These are phyloP conservation scores for Pseudocheirus occidentalis DNA, from an alignment of 2,797 vertebrate genomes.

Conservation along the genomic window DNA sequence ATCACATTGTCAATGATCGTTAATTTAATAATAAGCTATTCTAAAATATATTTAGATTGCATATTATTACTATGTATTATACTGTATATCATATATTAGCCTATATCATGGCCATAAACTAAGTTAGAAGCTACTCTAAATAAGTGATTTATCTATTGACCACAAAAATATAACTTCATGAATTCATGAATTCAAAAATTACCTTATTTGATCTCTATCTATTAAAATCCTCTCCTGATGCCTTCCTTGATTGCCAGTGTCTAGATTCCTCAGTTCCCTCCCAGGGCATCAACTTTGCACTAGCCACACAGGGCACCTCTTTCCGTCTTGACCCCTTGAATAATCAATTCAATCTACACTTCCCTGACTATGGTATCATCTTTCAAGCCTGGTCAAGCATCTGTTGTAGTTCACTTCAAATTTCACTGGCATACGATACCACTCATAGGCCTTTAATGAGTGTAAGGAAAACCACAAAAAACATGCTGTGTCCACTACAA, in stretches of 20 bases:
- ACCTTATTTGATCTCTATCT: not conserved
- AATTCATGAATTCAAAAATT: not conserved
- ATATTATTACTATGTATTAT: not conserved
- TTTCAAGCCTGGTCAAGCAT: too few species aligned
- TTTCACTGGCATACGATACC: not conserved
- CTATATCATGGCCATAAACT: not conserved
- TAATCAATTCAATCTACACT: not conserved
- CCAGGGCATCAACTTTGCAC: too few species aligned
- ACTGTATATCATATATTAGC: not conserved
- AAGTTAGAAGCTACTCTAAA: not conserved
- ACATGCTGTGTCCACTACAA: too few species aligned
- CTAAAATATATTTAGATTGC: not conserved
- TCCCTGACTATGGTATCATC: not conserved
- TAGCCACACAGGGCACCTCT: too few species aligned
- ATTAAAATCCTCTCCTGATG: not conserved
- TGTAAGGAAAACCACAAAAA: too few species aligned
- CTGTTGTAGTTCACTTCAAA: not conserved
- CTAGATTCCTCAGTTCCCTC: not conserved
- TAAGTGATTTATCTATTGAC: accelerated
- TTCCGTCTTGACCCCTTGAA: too few species aligned
- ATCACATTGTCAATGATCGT: not conserved
- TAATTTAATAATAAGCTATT: not conserved
- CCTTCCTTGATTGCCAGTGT: not conserved
- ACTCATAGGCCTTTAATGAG: not conserved
- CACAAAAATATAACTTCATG: not conserved